Conservation (phyloP, 2,888 invertebrate genomes). For the Frankliniella fusca region DNA sequence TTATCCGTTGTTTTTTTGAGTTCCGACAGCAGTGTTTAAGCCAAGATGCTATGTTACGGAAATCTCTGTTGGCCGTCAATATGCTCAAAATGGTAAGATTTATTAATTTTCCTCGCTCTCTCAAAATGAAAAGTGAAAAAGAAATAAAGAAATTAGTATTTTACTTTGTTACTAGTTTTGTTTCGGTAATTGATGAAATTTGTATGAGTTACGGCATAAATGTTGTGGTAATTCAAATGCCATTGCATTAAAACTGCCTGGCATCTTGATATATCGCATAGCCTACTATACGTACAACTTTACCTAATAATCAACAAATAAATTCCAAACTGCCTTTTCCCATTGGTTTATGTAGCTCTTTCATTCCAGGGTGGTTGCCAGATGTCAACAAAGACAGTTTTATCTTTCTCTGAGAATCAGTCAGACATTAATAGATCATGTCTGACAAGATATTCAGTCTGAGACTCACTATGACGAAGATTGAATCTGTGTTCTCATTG, state of each 20-base stretch:
- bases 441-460: not conserved
- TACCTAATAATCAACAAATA: not conserved
- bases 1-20: not conserved
- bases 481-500: not conserved
- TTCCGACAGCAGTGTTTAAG: not conserved
- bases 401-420: not conserved
- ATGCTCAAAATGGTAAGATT: too few relatives aligned
- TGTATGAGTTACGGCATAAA: too few relatives aligned
- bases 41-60: not conserved
- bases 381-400: not conserved
- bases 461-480: not conserved
- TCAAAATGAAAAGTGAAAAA: too few relatives aligned
- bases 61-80: not conserved
- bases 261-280: too few relatives aligned
- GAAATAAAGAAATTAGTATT: too few relatives aligned
- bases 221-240: too few relatives aligned
- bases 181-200: too few relatives aligned
- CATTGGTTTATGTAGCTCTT: not conserved
- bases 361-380: conserved; percentile 8
- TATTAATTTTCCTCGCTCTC: too few relatives aligned
- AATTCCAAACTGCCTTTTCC: not conserved
- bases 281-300: not conserved
- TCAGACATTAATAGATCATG: not conserved
- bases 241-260: too few relatives aligned
- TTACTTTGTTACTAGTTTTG: too few relatives aligned